Conservation (phyloP, 2,888 invertebrate species). For the Andrena dorsata region DNA sequence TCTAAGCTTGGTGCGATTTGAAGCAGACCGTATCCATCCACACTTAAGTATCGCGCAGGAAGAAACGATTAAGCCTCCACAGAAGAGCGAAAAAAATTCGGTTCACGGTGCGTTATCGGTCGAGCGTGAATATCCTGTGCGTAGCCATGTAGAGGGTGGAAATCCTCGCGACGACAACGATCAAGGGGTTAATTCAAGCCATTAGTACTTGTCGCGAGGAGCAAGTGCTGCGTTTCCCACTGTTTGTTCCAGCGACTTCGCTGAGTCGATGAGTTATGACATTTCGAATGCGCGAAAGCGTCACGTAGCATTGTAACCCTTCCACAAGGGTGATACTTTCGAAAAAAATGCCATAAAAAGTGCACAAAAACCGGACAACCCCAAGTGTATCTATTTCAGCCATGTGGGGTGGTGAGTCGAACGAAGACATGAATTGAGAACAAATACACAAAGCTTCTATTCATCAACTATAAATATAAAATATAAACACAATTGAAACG, state of each 20-base stretch:
- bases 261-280: slow-evolving; percentile 72
- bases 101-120: slow-evolving; percentile 27
- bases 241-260: slow-evolving; percentile 65
- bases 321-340: slow-evolving; percentile 37
- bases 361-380: slow-evolving; percentile 18
- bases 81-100: not conserved
- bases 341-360: slow-evolving; percentile 65
- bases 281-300: slow-evolving; percentile 50
- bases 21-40: no score
- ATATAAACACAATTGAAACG: no score
- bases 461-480: no score
- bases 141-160: slow-evolving; percentile 43
- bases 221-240: slow-evolving; percentile 71
- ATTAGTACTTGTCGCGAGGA: slow-evolving; percentile 61
- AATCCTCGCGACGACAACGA: slow-evolving; percentile 46
- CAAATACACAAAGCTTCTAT: slow-evolving; percentile 2
- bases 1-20: no score
- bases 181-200: slow-evolving; percentile 72
- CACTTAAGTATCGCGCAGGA: no score
- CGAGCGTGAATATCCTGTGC: slow-evolving; percentile 32
- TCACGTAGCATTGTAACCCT: slow-evolving; percentile 53
- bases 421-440: slow-evolving; percentile 17
- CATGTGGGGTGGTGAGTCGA: slow-evolving; percentile 4
- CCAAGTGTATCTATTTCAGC: not conserved
- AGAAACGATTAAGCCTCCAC: not conserved